Evolutionary conservation across 2,888 invertebrate species (phyloP), one percentile per base, ranked within the genome.

Genomic region (Leucoptera coffeella): DNA sequence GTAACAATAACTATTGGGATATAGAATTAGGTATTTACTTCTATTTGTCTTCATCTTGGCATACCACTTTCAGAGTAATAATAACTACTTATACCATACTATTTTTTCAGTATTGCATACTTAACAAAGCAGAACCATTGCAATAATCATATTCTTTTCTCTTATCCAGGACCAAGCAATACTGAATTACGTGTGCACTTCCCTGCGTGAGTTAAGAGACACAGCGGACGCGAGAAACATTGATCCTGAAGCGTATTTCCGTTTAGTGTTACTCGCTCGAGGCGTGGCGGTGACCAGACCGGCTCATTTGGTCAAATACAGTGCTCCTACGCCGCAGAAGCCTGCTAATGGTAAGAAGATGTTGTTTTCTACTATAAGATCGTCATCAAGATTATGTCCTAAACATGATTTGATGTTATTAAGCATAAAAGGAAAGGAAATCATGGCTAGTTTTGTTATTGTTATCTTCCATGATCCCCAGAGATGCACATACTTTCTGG

Each of bases 191-290:
- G 87, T 85, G 25, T 74, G 80, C 43, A 71, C 64, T 8, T 80
- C 82, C 13, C 61, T 89, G 14, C 76, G 74, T 27, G 65, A 75
- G 30, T 76, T 87, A 47, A 74, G 78, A 23, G 73, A 77, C 31
- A 60, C 60, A 1, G 62, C 73, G 3, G 80, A 85, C 37, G 69
- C 80, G 1, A 73, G 75, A 31, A 80, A 82, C 42, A 78, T 90
- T 34, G 92, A 94, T 55, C 89, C 93, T 0, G 94, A 95, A 50
- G 86, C 86, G 28, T 94, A 85, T 55, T 92, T 91, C 59, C 77
- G 91, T 2, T 74, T 94, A 14, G 80, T 94, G 20, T 61, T 91
- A 28, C 78, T 90, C 9, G 86, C 89, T 1, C 74, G 93, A 22
- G 83, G 87, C 19, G 86, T 95, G 24, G 91, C 93, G 7, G 81